phyloP scores from a whole-genome alignment of 1,140 invertebrate species.

The Lasioglossum baleicum region DNA sequence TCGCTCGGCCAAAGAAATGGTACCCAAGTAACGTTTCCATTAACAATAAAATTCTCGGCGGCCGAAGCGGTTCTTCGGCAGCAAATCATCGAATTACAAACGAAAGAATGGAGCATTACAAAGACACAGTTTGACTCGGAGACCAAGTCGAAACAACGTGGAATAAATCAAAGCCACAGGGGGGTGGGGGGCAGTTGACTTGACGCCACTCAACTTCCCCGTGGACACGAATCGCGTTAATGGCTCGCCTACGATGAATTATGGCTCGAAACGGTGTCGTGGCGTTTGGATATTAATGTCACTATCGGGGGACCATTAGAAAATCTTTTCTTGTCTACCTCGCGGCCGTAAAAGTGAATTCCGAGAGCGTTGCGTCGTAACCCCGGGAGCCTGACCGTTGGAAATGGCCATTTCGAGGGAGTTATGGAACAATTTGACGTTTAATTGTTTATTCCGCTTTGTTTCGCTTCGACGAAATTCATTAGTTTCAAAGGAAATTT shows the following conservation, averaged over 20 bases:
- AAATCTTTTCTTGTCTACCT: background rate
- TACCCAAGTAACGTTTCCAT: conserved; percentile 1
- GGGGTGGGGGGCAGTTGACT: background rate
- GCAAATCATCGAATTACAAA: conserved; percentile 6
- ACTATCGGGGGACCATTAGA: background rate
- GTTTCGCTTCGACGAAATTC: too few relatives aligned
- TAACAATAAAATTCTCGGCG: background rate
- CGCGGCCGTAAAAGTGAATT: background rate
- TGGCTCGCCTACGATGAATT: conserved; percentile 1
- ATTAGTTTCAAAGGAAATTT: too few relatives aligned
- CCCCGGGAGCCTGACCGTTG: too few relatives aligned
- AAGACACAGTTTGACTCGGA: background rate
- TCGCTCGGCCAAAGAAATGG: background rate
- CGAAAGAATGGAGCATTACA: background rate
- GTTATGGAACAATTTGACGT: background rate
- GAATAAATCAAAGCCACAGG: background rate
- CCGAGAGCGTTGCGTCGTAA: background rate
- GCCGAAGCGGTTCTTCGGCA: background rate
- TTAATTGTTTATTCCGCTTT: too few relatives aligned
- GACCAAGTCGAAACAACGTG: background rate
- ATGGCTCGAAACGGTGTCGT: background rate
- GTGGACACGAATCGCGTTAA: conserved; percentile 3
- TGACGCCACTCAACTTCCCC: background rate
- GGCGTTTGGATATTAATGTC: background rate
- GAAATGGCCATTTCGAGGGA: background rate